These are phyloP conservation scores for Musca vetustissima DNA, from an alignment of 1,140 invertebrate species.

Conservation along the genomic window DNA sequence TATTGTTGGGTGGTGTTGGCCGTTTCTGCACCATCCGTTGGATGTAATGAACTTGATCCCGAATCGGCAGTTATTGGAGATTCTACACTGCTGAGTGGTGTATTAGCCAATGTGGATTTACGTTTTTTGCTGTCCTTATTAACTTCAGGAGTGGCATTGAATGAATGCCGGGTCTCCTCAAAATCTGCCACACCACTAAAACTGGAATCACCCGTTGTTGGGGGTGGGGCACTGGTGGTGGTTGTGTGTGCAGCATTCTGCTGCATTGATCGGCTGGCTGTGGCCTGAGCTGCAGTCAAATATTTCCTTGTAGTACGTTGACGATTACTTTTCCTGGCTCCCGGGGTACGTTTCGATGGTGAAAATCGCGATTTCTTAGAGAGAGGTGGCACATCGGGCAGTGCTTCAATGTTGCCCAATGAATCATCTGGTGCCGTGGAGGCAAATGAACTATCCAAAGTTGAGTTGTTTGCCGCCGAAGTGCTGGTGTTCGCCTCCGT, in stretches of 20 bases:
- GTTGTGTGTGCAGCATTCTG: neutral
- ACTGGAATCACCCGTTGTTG: constrained; percentile 4
- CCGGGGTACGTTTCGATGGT: constrained; percentile 36
- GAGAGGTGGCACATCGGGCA: neutral
- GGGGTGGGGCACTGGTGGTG: neutral
- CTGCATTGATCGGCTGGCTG: neutral
- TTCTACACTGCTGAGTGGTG: constrained; percentile 33
- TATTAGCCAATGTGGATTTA: constrained; percentile 30
- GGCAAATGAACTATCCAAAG: neutral
- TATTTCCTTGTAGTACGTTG: constrained; percentile 45
- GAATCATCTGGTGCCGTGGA: neutral
- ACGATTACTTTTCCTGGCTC: constrained; percentile 46
- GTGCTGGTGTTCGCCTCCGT: neutral
- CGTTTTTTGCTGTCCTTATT: constrained; percentile 40
- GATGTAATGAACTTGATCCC: constrained; percentile 37
- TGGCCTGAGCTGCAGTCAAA: constrained; percentile 28
- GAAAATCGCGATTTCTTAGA: constrained; percentile 38
- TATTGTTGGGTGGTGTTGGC: constrained; percentile 41
- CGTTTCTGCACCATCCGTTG: constrained; percentile 8
- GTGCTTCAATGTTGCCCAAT: neutral
- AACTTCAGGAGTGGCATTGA: constrained; percentile 35
- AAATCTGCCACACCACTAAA: constrained; percentile 29
- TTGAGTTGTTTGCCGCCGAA: neutral
- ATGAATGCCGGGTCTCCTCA: constrained; percentile 38
- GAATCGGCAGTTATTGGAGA: constrained; percentile 39